Evolutionary conservation across 2,888 invertebrate genomes (phyloP).

Genomic region (Nymphalis c-album): DNA sequence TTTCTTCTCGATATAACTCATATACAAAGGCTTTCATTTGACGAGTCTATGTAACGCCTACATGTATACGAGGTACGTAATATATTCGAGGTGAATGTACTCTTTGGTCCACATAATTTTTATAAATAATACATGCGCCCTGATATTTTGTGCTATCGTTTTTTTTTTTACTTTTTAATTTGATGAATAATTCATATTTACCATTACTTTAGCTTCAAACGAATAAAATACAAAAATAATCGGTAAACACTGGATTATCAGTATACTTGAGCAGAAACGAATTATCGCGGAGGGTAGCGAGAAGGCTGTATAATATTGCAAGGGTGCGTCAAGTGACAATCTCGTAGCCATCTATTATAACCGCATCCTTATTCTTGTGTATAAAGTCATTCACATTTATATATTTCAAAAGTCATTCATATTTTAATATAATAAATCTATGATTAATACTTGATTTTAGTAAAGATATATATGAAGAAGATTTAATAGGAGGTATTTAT

Average conservation of each 20-base stretch:
- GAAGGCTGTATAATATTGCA: slow-evolving; percentile 71
- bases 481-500: too few species aligned
- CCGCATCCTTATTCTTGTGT: slow-evolving; percentile 56
- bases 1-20: too few species aligned
- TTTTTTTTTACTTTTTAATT: neutral
- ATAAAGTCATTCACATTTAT: neutral
- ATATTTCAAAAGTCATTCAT: too few species aligned
- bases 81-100: too few species aligned
- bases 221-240: slow-evolving; percentile 19
- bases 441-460: too few species aligned
- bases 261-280: slow-evolving; percentile 44
- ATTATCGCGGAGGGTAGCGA: slow-evolving; percentile 54
- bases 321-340: slow-evolving; percentile 77
- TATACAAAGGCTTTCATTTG: too few species aligned
- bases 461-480: too few species aligned
- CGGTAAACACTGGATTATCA: slow-evolving; percentile 20
- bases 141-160: neutral
- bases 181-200: slow-evolving; percentile 4
- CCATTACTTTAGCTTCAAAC: slow-evolving; percentile 11
- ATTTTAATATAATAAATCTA: too few species aligned
- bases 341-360: slow-evolving; percentile 72
- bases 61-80: too few species aligned
- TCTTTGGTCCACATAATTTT: too few species aligned
- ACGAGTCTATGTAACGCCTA: too few species aligned
- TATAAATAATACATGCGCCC: too few species aligned